Evolutionary conservation across 2,888 invertebrate genomes (phyloP).

Genomic region (Thereva unica): DNA sequence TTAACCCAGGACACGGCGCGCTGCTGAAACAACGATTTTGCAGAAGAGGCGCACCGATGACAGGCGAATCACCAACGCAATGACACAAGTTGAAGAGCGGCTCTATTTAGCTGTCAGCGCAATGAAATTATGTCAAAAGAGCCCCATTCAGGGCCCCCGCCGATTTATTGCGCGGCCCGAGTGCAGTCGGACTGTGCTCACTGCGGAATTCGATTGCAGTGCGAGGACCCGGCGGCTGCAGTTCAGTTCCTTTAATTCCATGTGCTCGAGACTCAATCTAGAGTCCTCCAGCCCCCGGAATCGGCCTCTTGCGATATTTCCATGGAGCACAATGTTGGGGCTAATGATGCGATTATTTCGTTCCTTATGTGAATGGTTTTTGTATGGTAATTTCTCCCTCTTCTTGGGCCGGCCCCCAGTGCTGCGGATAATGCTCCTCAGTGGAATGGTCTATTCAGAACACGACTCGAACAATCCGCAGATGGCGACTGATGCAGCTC

Average conservation of each 20-base stretch:
- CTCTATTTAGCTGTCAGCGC: constrained; percentile 22
- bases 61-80: too few species aligned
- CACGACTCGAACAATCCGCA: neutral
- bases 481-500: constrained; percentile 1
- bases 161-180: neutral
- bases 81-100: constrained; percentile 10
- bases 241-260: too few species aligned
- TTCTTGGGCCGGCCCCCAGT: neutral
- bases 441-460: constrained; percentile 6
- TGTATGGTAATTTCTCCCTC: constrained; percentile 37
- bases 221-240: too few species aligned
- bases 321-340: constrained; percentile 28
- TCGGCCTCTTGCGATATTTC: neutral
- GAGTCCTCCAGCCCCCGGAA: too few species aligned
- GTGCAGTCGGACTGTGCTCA: neutral
- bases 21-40: too few species aligned
- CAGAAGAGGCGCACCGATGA: too few species aligned
- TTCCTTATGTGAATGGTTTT: constrained; percentile 26
- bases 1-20: neutral
- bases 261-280: too few species aligned
- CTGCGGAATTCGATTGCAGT: too few species aligned
- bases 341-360: constrained; percentile 39
- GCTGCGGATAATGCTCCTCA: too few species aligned
- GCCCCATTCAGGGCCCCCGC: constrained; percentile 23
- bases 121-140: constrained; percentile 23